Base-by-base conservation (phyloP, 2,113 vertebrate genomes). In the Theristicus caerulescens region DNA sequence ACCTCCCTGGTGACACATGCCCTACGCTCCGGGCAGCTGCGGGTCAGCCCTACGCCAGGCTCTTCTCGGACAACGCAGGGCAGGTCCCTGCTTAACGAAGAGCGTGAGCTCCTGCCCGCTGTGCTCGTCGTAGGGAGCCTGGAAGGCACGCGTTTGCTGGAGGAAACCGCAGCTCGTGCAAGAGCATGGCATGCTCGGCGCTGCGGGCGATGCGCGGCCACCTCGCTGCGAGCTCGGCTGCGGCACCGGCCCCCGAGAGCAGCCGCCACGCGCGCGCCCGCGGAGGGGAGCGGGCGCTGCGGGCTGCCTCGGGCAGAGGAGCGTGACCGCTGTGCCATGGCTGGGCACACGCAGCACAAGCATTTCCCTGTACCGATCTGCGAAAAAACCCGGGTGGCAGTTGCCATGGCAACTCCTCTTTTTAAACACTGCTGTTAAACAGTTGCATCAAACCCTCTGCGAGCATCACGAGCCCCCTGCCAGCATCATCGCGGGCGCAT, bases 351-450 rank as follows among this genome's bases (percentile, higher is more conserved):
- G 1, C 36, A 18, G 65, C 2, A 7, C 57, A 7, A 29, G 18
- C 71, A 2, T 24, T 65, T 93, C 82, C 79, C 78, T 1, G 34
- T 32, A 11, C 77, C 19, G 7, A 80, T 9, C 40, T 14, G 4
- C 70, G 9, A 62, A 80, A 73, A 81, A 67, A 27, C 61, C 31
- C 9, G 62, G 82, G 82, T 67, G 92, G 85, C 88, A 5, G 96
- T 96, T 95, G 76, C 93, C 92, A 94, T 95, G 93, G 88, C 51
- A 95, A 97, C 96, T 54, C 32, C 76, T 80, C 82, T 70, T 70
- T 93, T 95, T 93, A 94, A 95, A 87, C 87, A 6, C 64, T 29
- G 74, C 85, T 38, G 62, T 93, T 93, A 82, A 94, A 89, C 82
- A 62, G 54, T 91, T 55, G 59, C 22, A 8, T 29, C 2, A 2